Evolutionary conservation across 2,113 vertebrate genomes (phyloP), one percentile per base, ranked within the genome.

Genomic region (Burhinus bistriatus): DNA sequence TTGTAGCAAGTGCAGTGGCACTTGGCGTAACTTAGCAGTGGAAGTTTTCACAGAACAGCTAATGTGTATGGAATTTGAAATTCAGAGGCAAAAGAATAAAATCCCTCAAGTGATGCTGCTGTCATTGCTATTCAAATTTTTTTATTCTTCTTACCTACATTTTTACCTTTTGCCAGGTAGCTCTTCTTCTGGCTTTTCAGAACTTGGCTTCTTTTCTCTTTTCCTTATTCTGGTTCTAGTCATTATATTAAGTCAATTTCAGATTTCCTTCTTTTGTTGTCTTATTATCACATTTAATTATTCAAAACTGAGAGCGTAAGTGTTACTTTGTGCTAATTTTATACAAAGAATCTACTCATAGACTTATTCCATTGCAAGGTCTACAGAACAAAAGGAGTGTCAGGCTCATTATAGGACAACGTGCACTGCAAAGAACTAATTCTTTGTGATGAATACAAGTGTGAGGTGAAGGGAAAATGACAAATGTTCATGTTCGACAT

Each of bases 381-480:
- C 86, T 94, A 32, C 34, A 85, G 83, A 91, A 97, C 82, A 97
- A 95, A 96, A 89, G 93, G 87, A 91, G 51, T 88, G 65, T 92
- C 85, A 93, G 69, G 62, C 72, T 94, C 54, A 78, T 94, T 95
- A 94, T 21, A 94, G 94, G 90, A 79, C 89, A 96, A 95, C 23
- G 80, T 18, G 29, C 34, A 64, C 22, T 72, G 58, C 42, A 86
- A 91, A 92, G 59, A 96, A 73, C 34, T 55, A 89, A 81, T 89
- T 85, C 40, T 91, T 68, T 91, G 47, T 93, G 80, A 92, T 57
- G 65, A 94, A 87, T 89, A 49, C 14, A 88, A 87, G 32, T 2
- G 12, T 75, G 58, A 94, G 51, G 54, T 52, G 68, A 95, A 85
- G 64, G 13, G 34, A 90, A 88, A 95, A 95, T 87, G 92, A 95